Percentiles rank a stretch among this genome's conserved stretches.
phyloP scores from a whole-genome alignment of 2,888 invertebrate genomes.

The Chalcis sispes region DNA sequence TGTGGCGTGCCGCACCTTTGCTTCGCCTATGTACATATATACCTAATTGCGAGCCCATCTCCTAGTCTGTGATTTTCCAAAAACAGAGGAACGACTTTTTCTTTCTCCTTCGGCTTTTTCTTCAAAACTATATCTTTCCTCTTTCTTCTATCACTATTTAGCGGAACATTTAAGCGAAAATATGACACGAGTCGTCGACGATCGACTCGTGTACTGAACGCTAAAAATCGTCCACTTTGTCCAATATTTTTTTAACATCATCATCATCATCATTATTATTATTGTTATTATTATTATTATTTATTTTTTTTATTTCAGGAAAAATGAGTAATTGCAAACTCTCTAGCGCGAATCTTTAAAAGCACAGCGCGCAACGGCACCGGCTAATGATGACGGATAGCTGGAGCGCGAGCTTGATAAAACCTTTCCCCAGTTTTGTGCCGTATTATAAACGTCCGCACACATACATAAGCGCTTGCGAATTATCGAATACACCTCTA shows the following conservation, averaged over 20 bases:
- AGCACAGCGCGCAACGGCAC: not conserved
- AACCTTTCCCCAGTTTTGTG: constrained; percentile 8
- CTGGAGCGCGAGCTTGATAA: constrained; percentile 9
- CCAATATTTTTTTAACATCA: too few relatives aligned
- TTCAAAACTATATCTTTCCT: not conserved
- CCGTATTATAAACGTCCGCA: too few relatives aligned
- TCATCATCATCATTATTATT: too few relatives aligned
- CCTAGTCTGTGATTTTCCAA: constrained; percentile 22
- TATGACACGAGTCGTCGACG: not conserved
- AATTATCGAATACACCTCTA: constrained; percentile 1
- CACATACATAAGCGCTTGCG: not conserved
- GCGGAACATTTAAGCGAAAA: too few relatives aligned
- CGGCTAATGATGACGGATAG: constrained; percentile 49
- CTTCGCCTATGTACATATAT: not conserved
- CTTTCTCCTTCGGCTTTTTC: too few relatives aligned
- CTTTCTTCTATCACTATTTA: not conserved
- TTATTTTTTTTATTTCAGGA: constrained; percentile 32
- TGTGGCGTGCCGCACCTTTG: constrained; percentile 57
- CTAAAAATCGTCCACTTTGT: not conserved
- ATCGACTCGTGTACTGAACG: not conserved
- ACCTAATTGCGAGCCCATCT: constrained; percentile 27
- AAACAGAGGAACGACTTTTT: not conserved
- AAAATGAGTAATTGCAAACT: constrained; percentile 25
- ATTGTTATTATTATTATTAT: too few relatives aligned
- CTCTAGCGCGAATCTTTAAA: constrained; percentile 25